phyloP scores from a whole-genome alignment of 2,888 invertebrate species.

The Drosophila monieri region DNA sequence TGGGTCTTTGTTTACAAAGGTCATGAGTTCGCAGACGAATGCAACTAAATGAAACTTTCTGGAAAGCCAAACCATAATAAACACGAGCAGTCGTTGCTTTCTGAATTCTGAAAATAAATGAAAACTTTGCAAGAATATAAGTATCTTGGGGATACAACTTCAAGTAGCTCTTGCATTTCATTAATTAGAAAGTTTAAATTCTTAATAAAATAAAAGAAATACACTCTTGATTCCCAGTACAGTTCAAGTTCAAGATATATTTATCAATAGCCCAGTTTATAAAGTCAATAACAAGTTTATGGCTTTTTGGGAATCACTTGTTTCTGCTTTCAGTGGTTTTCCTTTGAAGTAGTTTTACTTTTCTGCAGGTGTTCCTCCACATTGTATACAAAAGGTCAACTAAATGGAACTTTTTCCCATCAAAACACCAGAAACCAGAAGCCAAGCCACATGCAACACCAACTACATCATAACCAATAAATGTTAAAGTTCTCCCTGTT shows the following conservation, averaged over 20 bases:
- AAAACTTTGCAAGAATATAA: constrained; percentile 13
- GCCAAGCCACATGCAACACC: constrained; percentile 8
- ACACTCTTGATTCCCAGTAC: background rate
- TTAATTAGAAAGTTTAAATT: background rate
- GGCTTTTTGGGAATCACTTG: background rate
- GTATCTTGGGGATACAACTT: constrained; percentile 7
- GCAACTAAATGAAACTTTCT: constrained; percentile 27
- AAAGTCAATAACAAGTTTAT: constrained; percentile 5
- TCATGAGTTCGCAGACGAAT: constrained; percentile 28
- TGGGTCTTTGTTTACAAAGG: constrained; percentile 32
- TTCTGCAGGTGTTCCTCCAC: constrained; percentile 12
- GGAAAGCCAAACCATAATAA: constrained; percentile 18
- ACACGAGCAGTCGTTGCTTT: background rate
- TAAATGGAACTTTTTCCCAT: constrained; percentile 14
- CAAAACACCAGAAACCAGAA: constrained; percentile 1
- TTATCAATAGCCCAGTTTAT: constrained; percentile 16
- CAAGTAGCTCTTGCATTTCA: background rate
- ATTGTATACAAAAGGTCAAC: constrained; percentile 23
- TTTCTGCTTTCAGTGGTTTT: background rate
- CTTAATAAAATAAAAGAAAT: background rate
- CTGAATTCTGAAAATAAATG: constrained; percentile 5
- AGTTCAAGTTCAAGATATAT: background rate
- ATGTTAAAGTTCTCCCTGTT: background rate
- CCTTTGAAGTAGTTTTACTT: constrained; percentile 18
- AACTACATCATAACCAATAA: constrained; percentile 6